Conservation (phyloP, 1,140 invertebrate species). For the Hyles euphorbiae region DNA sequence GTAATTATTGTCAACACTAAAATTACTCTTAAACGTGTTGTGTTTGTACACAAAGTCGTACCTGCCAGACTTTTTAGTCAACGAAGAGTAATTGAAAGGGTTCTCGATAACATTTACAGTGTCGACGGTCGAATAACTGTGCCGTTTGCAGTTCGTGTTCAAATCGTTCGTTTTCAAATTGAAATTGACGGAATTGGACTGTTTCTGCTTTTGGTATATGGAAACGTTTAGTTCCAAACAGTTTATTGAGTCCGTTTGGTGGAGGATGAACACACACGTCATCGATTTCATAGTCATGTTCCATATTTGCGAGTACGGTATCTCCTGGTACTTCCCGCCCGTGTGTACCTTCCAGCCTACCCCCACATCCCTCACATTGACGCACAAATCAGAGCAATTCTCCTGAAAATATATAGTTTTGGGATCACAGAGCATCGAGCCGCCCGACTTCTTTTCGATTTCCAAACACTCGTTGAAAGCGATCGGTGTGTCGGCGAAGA, state of each 20-base stretch:
- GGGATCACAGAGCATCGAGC: conserved; percentile 90
- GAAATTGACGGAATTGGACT: conserved; percentile 67
- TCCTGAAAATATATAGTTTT: conserved; percentile 92
- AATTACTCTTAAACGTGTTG: conserved; percentile 50
- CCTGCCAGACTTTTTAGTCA: conserved; percentile 60
- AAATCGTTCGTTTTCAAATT: conserved; percentile 71
- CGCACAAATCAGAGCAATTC: conserved; percentile 89
- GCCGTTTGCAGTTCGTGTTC: conserved; percentile 64
- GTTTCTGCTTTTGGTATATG: conserved; percentile 68
- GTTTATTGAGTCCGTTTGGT: conserved; percentile 77
- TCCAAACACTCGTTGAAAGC: conserved; percentile 88
- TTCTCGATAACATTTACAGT: conserved; percentile 67
- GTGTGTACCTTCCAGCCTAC: conserved; percentile 90
- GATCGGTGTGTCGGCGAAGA: conserved; percentile 94
- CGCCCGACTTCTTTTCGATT: conserved; percentile 88
- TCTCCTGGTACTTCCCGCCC: conserved; percentile 90
- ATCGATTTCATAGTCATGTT: conserved; percentile 85
- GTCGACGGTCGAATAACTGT: conserved; percentile 62
- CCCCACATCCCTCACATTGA: conserved; percentile 75
- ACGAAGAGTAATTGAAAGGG: conserved; percentile 68
- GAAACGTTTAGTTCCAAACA: conserved; percentile 65
- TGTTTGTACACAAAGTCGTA: conserved; percentile 63
- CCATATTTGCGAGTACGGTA: conserved; percentile 93
- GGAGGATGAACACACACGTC: conserved; percentile 90
- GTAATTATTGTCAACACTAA: conserved; percentile 63